Conservation (phyloP, 2,888 invertebrate genomes). For the Drosophila mettleri region DNA sequence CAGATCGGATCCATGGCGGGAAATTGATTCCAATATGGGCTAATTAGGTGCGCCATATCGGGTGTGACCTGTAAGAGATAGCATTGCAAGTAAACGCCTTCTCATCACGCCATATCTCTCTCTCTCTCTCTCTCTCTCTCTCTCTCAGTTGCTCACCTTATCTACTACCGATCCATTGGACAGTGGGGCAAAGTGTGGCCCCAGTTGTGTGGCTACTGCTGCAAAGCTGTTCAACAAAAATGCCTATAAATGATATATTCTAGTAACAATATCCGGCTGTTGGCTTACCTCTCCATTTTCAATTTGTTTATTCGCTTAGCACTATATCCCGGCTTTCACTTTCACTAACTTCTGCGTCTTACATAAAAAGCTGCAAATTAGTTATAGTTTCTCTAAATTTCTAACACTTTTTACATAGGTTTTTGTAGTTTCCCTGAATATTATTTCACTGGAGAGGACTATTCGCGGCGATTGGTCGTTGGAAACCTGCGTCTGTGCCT, state of each 20-base stretch:
- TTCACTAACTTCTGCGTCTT: constrained; percentile 62
- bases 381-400: constrained; percentile 51
- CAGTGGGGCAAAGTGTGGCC: constrained; percentile 85
- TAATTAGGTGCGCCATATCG: constrained; percentile 89
- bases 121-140: background rate
- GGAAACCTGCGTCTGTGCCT: constrained; percentile 73
- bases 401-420: constrained; percentile 75
- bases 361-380: constrained; percentile 81
- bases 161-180: constrained; percentile 93
- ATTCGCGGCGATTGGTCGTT: constrained; percentile 79
- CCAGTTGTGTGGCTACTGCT: constrained; percentile 75
- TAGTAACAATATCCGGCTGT: background rate
- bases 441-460: constrained; percentile 77
- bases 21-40: constrained; percentile 94
- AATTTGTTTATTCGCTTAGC: constrained; percentile 34
- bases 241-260: background rate
- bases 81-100: background rate
- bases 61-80: constrained; percentile 85
- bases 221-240: constrained; percentile 55
- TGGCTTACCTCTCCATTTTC: constrained; percentile 80
- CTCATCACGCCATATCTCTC: background rate
- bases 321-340: constrained; percentile 69
- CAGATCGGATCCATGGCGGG: constrained; percentile 95
- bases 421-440: constrained; percentile 47
- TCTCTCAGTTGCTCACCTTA: constrained; percentile 87